Conservation (phyloP, 2,888 invertebrate species). For the Lepidochitona cinerea region DNA sequence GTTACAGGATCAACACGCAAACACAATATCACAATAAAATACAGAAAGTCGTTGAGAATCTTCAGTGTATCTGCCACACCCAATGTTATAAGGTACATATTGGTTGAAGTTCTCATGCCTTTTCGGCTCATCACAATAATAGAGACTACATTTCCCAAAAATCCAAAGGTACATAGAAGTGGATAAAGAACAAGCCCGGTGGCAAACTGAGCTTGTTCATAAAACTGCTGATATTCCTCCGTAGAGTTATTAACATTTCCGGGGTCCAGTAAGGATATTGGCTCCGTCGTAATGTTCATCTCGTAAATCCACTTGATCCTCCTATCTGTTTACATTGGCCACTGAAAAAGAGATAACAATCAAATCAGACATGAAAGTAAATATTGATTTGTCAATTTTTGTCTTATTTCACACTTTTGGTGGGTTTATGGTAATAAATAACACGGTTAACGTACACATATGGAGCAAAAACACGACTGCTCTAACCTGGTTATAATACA, state of each 20-base stretch:
- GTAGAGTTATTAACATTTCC: neutral
- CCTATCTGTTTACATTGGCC: too few species aligned
- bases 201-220: constrained; percentile 53
- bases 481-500: too few species aligned
- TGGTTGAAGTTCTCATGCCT: constrained; percentile 41
- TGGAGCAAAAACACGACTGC: too few species aligned
- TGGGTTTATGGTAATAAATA: too few species aligned
- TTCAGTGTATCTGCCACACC: constrained; percentile 46
- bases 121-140: constrained; percentile 36
- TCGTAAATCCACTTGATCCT: too few species aligned
- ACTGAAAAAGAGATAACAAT: too few species aligned
- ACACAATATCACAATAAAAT: constrained; percentile 41
- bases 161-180: constrained; percentile 35
- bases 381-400: too few species aligned
- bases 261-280: too few species aligned
- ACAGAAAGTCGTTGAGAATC: constrained; percentile 43
- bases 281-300: too few species aligned
- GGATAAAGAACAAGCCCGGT: constrained; percentile 46
- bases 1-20: constrained; percentile 21
- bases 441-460: too few species aligned
- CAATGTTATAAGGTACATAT: constrained; percentile 41
- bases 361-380: too few species aligned
- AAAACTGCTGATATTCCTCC: constrained; percentile 53
- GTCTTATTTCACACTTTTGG: too few species aligned
- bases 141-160: constrained; percentile 40